Conservation (phyloP, 2,888 invertebrate species). For the Drosophila affinis region DNA sequence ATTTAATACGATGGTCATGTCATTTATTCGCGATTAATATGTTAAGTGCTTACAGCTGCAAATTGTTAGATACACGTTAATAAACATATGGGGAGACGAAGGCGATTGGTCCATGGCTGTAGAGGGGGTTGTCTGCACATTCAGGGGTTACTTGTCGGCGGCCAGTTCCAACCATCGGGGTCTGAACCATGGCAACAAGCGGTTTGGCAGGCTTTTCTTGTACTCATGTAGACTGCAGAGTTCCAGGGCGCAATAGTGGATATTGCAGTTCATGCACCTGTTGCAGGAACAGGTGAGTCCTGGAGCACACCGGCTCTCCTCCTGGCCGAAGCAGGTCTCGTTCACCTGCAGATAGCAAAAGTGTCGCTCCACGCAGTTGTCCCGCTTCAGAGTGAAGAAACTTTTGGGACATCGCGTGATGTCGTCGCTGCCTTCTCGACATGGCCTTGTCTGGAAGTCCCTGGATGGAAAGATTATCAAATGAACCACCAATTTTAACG, state of each 20-base stretch:
- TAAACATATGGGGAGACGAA: neutral
- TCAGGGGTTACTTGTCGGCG: neutral
- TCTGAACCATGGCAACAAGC: slow-evolving; percentile 6
- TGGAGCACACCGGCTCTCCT: slow-evolving; percentile 8
- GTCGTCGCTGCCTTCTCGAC: neutral
- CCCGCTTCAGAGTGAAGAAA: slow-evolving; percentile 6
- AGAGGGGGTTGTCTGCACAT: neutral
- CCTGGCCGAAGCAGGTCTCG: neutral
- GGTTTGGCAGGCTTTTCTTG: slow-evolving; percentile 1
- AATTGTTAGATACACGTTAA: neutral
- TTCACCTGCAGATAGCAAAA: slow-evolving; percentile 12
- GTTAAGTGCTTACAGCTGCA: neutral
- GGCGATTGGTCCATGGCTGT: neutral
- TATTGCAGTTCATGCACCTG: slow-evolving; percentile 15
- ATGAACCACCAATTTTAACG: neutral
- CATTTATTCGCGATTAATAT: slow-evolving; percentile 24
- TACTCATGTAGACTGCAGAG: neutral
- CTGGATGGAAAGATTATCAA: neutral
- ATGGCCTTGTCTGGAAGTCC: neutral
- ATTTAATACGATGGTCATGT: slow-evolving; percentile 1
- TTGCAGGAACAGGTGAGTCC: slow-evolving; percentile 10
- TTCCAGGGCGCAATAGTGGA: neutral
- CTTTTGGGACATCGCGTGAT: slow-evolving; percentile 1
- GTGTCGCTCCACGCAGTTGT: neutral
- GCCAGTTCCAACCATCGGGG: slow-evolving; percentile 8